Evolutionary conservation across 2,797 vertebrate genomes (phyloP), one percentile per base, ranked within the genome.

Genomic region (Sebastes glaucus): DNA sequence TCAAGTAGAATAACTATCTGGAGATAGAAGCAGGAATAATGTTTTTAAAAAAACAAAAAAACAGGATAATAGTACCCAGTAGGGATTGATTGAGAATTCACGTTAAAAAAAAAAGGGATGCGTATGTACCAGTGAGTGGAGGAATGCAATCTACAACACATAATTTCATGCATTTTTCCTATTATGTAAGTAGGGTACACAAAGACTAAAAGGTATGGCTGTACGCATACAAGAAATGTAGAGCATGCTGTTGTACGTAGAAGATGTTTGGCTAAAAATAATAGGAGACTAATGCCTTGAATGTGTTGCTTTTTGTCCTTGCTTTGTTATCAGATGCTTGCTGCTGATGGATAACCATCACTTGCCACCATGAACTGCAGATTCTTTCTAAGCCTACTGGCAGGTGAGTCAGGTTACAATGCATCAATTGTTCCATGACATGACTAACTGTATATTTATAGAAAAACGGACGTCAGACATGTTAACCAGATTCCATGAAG

Each of bases 371-470:
- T 77, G 77, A 71, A 62, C 20, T 42, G 10, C 42, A 53, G 5
- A 11, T 10, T 60, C 9, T 32, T 82, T 32, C n/a, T 67, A 18
- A 59, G 27, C 18, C 4, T 81, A 2, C 6, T 86, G n/a, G 18
- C 61, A 66, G 75, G 75, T 83, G 30, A 76, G 80, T 82, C 56
- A 61, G 7, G 13, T 55, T 46, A 1, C 30, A 65, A 4, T 23
- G 33, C 7, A 65, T 61, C 5, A 46, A 11, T 20, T 71, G 42
- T 74, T 66, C 30, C 20, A 28, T 77, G 30, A 65, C 22, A 25
- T 55, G 38, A 23, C 20, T 18, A n/a, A 23, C 8, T 71, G 4
- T 32, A 1, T 5, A 56, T 33, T 1, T 10, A 69, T 6, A 22
- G n/a, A 5, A 4, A 7, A 23, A 18, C 38, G 7, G 1, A 49